Conservation (phyloP, 2,797 vertebrate genomes). For the Erithacus rubecula region DNA sequence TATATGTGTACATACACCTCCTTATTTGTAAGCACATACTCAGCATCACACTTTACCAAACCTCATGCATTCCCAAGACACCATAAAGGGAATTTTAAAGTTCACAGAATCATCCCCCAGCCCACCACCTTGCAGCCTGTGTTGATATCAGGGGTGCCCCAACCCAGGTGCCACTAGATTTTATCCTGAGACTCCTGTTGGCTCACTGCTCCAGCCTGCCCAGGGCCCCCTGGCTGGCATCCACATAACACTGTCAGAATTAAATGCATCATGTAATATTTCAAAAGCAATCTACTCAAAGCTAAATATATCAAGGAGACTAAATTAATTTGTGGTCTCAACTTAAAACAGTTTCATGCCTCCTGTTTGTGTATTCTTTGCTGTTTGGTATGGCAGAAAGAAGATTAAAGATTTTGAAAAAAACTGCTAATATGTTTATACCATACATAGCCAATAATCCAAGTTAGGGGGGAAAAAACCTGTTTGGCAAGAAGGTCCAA, state of each 20-base stretch:
- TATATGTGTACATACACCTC: not conserved
- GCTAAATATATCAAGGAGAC: not conserved
- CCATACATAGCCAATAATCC: not conserved
- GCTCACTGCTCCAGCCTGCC: not conserved
- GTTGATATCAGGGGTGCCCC: not conserved
- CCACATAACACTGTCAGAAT: not conserved
- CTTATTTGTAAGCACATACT: not conserved
- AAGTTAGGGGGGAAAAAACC: not conserved
- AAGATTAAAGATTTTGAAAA: constrained; percentile 13
- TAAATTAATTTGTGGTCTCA: not conserved
- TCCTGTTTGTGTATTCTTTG: not conserved
- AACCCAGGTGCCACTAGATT: not conserved
- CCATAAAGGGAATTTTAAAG: not conserved
- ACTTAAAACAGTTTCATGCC: not conserved
- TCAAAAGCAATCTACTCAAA: not conserved
- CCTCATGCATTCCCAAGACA: not conserved
- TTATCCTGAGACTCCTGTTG: not conserved
- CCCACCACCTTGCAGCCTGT: rapidly evolving
- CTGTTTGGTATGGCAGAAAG: not conserved
- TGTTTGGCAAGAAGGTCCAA: not conserved
- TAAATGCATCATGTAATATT: not conserved
- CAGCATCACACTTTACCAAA: not conserved
- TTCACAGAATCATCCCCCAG: not conserved
- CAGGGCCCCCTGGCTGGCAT: not conserved
- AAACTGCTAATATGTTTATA: constrained; percentile 12